phyloP scores from a whole-genome alignment of 2,797 vertebrate genomes.

The Neosilurus mollespiculum region DNA sequence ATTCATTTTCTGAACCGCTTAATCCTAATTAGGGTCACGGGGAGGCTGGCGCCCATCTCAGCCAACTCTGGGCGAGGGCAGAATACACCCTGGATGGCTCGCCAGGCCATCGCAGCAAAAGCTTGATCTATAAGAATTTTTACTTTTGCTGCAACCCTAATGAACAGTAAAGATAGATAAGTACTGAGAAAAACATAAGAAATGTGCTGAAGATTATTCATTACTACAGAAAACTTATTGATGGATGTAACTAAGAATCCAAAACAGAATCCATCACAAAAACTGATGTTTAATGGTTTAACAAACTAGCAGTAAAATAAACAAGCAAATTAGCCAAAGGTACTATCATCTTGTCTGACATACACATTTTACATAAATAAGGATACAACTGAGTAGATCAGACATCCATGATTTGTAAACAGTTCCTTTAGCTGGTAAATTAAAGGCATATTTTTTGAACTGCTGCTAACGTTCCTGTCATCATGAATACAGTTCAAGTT shows the following conservation, averaged over 20 bases:
- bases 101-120: no score
- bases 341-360: background rate
- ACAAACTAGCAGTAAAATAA: background rate
- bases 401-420: background rate
- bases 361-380: background rate
- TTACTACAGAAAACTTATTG: background rate
- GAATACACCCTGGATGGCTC: no score
- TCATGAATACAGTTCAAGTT: slow-evolving; percentile 2
- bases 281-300: background rate
- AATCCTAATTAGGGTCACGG: no score
- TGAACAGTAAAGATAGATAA: background rate
- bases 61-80: no score
- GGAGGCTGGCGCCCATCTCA: no score
- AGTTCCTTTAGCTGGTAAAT: background rate
- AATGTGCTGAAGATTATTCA: background rate
- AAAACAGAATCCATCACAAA: background rate
- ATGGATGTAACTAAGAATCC: background rate
- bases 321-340: no score
- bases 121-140: background rate
- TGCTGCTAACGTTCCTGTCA: background rate
- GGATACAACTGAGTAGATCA: background rate
- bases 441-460: background rate
- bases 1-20: no score
- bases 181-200: background rate
- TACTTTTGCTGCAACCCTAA: background rate